Conservation (phyloP, 2,113 vertebrate genomes). For the Tympanuchus pallidicinctus region DNA sequence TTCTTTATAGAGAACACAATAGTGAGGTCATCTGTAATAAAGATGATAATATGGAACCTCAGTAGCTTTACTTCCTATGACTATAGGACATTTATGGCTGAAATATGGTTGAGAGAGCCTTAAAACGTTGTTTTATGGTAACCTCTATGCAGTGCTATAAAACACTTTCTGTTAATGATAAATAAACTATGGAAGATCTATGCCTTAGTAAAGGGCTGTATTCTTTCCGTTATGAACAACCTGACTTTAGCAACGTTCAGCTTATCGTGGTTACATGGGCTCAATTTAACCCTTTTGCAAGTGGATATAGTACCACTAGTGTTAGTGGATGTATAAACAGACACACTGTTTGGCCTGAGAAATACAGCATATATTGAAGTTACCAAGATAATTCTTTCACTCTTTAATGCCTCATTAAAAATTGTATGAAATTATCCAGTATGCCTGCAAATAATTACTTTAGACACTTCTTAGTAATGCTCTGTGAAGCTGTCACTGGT, state of each 20-base stretch:
- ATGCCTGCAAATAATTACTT: slow-evolving; percentile 7
- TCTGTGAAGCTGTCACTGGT: neutral
- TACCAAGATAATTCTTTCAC: neutral
- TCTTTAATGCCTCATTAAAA: slow-evolving; percentile 10
- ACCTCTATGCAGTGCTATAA: slow-evolving; percentile 80
- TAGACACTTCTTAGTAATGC: neutral
- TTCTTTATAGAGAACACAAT: slow-evolving; percentile 87
- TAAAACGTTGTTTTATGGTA: slow-evolving; percentile 83
- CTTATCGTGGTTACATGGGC: neutral
- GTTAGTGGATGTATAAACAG: neutral
- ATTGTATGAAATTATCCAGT: neutral
- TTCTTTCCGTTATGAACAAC: slow-evolving; percentile 55
- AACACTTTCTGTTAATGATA: slow-evolving; percentile 80
- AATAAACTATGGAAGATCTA: slow-evolving; percentile 75
- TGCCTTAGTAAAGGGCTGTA: slow-evolving; percentile 19
- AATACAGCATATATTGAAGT: neutral
- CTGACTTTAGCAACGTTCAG: slow-evolving; percentile 59
- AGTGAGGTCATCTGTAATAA: slow-evolving; percentile 89
- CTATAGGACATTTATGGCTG: slow-evolving; percentile 80
- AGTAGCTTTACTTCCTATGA: slow-evolving; percentile 79
- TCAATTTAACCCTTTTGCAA: neutral
- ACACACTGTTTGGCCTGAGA: neutral
- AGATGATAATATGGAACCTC: slow-evolving; percentile 82
- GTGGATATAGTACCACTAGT: neutral
- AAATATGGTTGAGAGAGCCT: slow-evolving; percentile 77